Percentiles rank a stretch among this genome's conserved stretches.
Conservation (phyloP, 2,888 invertebrate genomes). For the Perdita meconis region DNA sequence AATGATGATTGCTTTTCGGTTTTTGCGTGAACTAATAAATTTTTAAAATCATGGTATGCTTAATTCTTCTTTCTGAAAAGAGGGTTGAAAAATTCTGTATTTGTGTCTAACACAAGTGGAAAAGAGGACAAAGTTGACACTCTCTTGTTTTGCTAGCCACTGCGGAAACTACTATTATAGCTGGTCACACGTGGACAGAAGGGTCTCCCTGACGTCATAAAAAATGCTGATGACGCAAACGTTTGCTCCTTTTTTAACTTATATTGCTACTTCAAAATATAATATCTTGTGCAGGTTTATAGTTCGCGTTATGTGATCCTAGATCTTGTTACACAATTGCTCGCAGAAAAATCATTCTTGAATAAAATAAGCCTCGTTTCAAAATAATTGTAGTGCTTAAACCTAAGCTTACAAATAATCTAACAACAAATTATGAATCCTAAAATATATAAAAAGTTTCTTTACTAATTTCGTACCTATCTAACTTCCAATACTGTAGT, state of each 20-base stretch:
- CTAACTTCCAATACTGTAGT: no score
- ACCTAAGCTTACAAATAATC: no score
- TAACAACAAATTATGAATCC: no score
- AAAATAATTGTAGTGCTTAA: no score
- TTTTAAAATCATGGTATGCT: no score
- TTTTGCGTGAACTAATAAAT: no score
- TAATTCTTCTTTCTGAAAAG: no score
- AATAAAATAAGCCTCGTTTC: no score
- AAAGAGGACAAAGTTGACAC: conserved; percentile 18
- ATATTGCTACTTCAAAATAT: conserved; percentile 3
- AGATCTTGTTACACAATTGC: background rate
- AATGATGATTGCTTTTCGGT: no score
- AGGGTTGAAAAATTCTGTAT: background rate
- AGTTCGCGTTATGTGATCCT: conserved; percentile 6
- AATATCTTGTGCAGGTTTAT: background rate
- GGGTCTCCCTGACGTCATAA: conserved; percentile 15
- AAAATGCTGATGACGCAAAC: conserved; percentile 44
- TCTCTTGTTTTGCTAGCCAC: background rate
- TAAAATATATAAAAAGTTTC: no score
- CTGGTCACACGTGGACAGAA: conserved; percentile 41
- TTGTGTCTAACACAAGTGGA: conserved; percentile 24
- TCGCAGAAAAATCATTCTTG: no score
- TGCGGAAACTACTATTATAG: conserved; percentile 31
- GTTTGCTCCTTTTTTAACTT: conserved; percentile 17
- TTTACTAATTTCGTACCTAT: no score